These are phyloP conservation scores for Tyria jacobaeae DNA, from an alignment of 2,888 invertebrate species.

Conservation along the genomic window DNA sequence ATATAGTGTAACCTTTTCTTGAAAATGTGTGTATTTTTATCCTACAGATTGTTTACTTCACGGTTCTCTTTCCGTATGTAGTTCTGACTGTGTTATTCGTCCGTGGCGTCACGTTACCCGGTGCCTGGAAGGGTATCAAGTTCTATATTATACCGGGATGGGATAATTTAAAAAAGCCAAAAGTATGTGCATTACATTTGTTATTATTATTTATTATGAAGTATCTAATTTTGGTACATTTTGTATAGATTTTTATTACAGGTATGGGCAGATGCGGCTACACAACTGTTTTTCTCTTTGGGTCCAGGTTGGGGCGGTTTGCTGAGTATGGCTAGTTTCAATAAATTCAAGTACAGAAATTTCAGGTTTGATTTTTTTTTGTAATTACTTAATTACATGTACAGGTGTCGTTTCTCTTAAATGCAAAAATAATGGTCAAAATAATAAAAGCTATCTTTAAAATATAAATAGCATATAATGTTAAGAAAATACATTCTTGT, in stretches of 20 bases:
- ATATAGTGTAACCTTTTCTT: conserved; percentile 34
- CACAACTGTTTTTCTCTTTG: conserved; percentile 97
- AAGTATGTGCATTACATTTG: conserved; percentile 81
- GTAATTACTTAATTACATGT: no score
- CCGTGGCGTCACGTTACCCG: conserved; percentile 93
- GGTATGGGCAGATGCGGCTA: conserved; percentile 97
- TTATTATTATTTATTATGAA: no score
- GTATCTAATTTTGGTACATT: not conserved
- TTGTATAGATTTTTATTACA: conserved; percentile 62
- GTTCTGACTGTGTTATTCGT: conserved; percentile 90
- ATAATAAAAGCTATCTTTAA: no score
- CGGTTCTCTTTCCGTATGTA: conserved; percentile 93
- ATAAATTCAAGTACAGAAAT: conserved; percentile 91
- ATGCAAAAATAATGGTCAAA: no score
- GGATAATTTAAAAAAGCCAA: conserved; percentile 90
- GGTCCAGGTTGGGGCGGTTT: conserved; percentile 96
- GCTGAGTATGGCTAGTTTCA: conserved; percentile 94
- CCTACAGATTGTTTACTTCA: conserved; percentile 91
- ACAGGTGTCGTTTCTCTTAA: no score
- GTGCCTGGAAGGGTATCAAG: conserved; percentile 91
- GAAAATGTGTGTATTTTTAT: conserved; percentile 42
- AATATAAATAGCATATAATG: no score
- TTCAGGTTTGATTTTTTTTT: conserved; percentile 81
- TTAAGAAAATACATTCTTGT: no score
- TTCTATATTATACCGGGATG: conserved; percentile 94